phyloP scores from a whole-genome alignment of 2,797 vertebrate species.

The Hippocampus kuda region DNA sequence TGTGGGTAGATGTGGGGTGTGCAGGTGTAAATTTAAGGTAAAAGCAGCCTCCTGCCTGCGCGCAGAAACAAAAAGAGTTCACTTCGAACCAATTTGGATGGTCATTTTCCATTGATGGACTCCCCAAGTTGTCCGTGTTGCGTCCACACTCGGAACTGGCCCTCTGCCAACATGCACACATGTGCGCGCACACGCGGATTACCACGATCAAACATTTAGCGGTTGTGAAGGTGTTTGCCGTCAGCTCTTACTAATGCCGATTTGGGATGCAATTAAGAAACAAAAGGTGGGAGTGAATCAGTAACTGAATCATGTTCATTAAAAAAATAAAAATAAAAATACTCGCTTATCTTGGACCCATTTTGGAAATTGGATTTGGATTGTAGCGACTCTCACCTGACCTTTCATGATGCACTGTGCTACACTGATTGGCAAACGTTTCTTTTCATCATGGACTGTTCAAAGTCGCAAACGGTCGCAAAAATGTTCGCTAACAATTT shows the following conservation, averaged over 20 bases:
- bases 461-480: no score
- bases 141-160: conserved; percentile 71
- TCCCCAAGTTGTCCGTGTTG: conserved; percentile 73
- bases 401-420: no score
- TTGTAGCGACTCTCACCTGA: no score
- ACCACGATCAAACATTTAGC: conserved; percentile 61
- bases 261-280: background rate
- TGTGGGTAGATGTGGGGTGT: conserved; percentile 3
- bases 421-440: no score
- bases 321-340: no score
- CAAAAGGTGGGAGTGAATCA: background rate
- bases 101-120: conserved; percentile 80
- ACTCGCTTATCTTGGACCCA: no score
- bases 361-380: no score
- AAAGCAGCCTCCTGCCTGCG: conserved; percentile 74
- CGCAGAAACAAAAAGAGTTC: conserved; percentile 87
- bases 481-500: no score
- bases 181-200: conserved; percentile 59
- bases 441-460: no score
- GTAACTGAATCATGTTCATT: no score
- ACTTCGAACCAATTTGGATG: conserved; percentile 87
- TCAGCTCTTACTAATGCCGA: conserved; percentile 19
- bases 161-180: conserved; percentile 74
- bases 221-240: conserved; percentile 51
- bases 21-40: conserved; percentile 36